Evolutionary conservation across 2,888 invertebrate species (phyloP).

Genomic region (Acrocera orbiculus): DNA sequence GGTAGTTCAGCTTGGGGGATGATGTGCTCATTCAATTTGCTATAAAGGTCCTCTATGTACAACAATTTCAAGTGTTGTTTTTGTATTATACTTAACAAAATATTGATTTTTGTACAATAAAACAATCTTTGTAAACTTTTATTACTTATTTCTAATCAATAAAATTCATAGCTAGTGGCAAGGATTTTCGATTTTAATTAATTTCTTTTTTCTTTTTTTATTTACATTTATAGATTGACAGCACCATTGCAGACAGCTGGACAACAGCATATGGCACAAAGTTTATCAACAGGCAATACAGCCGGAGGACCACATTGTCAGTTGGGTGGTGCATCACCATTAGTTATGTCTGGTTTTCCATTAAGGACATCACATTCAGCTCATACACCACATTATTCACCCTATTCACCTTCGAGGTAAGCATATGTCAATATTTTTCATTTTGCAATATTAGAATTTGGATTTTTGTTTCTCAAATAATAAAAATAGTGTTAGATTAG

Average conservation of each 20-base stretch:
- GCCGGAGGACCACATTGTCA: conserved; percentile 45
- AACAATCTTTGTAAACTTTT: neutral
- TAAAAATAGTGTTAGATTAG: no score
- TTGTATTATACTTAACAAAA: neutral
- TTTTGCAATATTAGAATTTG: no score
- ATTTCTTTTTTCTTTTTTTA: conserved; percentile 8
- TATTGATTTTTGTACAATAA: conserved; percentile 1
- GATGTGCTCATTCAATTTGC: no score
- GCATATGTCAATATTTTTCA: neutral
- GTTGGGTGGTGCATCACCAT: conserved; percentile 48
- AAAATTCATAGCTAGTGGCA: no score
- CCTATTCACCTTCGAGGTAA: conserved; percentile 72
- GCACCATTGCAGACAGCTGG: conserved; percentile 23
- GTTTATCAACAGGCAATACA: conserved; percentile 40
- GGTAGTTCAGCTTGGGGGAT: no score
- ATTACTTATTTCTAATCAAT: conserved; percentile 3
- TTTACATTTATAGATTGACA: conserved; percentile 22
- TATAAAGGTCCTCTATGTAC: neutral
- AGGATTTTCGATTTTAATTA: no score
- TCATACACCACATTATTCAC: conserved; percentile 65
- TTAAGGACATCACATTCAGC: conserved; percentile 44
- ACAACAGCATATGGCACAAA: conserved; percentile 32
- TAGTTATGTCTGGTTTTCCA: conserved; percentile 80
- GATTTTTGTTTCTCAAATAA: no score
- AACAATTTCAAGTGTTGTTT: neutral